Conservation (phyloP, 2,797 vertebrate species). For the Lutjanus campechanus region DNA sequence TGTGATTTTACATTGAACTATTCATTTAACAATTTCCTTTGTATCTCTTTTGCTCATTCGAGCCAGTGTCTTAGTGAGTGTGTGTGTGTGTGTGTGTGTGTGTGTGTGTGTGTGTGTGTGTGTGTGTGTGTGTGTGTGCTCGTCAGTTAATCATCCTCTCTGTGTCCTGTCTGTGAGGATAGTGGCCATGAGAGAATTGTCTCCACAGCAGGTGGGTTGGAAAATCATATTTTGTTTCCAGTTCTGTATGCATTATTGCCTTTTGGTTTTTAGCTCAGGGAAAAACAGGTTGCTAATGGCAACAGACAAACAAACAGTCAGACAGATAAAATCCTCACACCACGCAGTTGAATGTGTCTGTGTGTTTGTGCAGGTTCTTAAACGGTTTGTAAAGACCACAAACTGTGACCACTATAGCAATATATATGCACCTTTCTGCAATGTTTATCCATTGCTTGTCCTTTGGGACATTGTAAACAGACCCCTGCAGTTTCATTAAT, state of each 20-base stretch:
- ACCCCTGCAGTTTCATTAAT: neutral
- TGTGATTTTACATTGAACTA: constrained; percentile 8
- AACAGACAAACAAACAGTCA: constrained; percentile 40
- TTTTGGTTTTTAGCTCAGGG: constrained; percentile 25
- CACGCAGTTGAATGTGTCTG: constrained; percentile 4
- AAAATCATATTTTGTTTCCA: constrained; percentile 29
- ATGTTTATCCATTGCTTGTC: neutral
- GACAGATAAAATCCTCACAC: neutral
- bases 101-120: neutral
- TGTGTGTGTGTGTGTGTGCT: neutral
- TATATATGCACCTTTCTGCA: neutral
- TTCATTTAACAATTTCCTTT: constrained; percentile 7
- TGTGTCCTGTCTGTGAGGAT: constrained; percentile 10
- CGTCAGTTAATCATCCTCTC: constrained; percentile 11
- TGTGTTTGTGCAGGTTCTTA: neutral
- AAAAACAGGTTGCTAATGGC: constrained; percentile 42
- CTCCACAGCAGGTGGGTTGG: constrained; percentile 44
- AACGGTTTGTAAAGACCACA: neutral
- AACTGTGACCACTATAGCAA: no score
- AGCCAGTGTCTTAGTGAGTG: neutral
- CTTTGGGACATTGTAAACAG: neutral
- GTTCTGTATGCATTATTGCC: constrained; percentile 26
- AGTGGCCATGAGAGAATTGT: constrained; percentile 17
- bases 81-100: neutral
- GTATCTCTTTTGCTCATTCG: constrained; percentile 15